Percentiles rank a stretch among this genome's conserved stretches.
Evolutionary conservation across 2,888 invertebrate genomes (phyloP).

Genomic region (Vandiemenella viatica): DNA sequence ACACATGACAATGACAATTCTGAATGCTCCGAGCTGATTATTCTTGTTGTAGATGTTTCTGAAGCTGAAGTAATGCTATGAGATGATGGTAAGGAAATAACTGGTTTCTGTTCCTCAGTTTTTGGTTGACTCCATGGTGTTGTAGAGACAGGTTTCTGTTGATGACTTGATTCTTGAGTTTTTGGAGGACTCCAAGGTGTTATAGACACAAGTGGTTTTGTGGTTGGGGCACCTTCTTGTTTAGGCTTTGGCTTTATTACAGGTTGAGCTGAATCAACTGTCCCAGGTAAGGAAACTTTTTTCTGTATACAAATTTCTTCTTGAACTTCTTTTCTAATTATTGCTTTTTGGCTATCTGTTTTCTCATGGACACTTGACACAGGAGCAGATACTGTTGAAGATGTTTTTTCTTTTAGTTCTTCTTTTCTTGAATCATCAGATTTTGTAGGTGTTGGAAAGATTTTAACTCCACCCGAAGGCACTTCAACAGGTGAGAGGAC

Average conservation of each 20-base stretch:
- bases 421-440: too few species aligned
- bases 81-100: too few species aligned
- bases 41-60: constrained; percentile 5
- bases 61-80: too few species aligned
- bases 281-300: constrained; percentile 9
- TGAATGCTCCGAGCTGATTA: neutral
- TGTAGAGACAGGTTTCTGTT: too few species aligned
- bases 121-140: too few species aligned
- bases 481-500: constrained; percentile 33
- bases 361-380: constrained; percentile 2
- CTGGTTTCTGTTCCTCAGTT: too few species aligned
- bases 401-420: too few species aligned
- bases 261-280: constrained; percentile 9
- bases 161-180: too few species aligned
- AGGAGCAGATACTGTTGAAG: too few species aligned
- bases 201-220: too few species aligned
- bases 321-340: constrained; percentile 11
- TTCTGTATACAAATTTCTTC: constrained; percentile 11
- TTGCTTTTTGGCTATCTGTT: constrained; percentile 10
- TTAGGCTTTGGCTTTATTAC: constrained; percentile 20
- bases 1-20: neutral
- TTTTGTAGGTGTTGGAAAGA: constrained; percentile 27
- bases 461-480: constrained; percentile 41
- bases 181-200: too few species aligned
- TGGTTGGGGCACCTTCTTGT: too few species aligned